Base-by-base conservation (phyloP, 2,113 vertebrate genomes). In the Bambusicola thoracicus region DNA sequence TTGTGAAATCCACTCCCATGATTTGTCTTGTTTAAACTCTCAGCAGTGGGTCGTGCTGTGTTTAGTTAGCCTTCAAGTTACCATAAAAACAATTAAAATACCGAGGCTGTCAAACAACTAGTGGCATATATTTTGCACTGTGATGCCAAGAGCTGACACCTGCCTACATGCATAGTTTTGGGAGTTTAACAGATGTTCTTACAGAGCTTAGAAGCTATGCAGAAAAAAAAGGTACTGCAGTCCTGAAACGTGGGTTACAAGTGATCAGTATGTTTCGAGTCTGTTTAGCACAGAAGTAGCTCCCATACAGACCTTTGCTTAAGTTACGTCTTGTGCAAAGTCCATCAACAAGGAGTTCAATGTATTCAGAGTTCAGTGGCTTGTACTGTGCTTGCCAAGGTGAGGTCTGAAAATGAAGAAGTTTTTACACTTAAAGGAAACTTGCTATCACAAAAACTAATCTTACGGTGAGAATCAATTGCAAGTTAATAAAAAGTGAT, bases 181-280 rank as follows among this genome's bases (percentile, higher is more conserved):
- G 9, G 27, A 2, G 13, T 3, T 40, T 51, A 66, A 34, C 34
- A 43, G 63, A 22, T 87, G 53, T 75, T 70, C 44, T 36, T 44
- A 22, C 12, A 0, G 6, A 53, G 27, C 63, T 91, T 49, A 51
- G 63, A 59, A 86, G 44, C 53, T 73, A 3, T 68, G 61, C 58
- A 87, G 72, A 38, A 34, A n/a, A 1, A 34, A 36, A 1, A 81
- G 78, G 30, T 46, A 36, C 4, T 67, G 38, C 24, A 3, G 21
- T 32, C 2, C 38, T 38, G 78, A 63, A 59, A 6, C 0, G 4
- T 30, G 74, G 10, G 29, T 78, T 63, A 30, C 2, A 40, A 55
- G 10, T 49, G 38, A 68, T 48, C 4, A 0, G 4, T 0, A 0
- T 56, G 21, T 27, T 70, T 21, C 13, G 30, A 77, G 73, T n/a